Percentiles rank a stretch among this genome's conserved stretches.
phyloP scores from a whole-genome alignment of 2,888 invertebrate genomes.

The Drosophila trichaetosa region DNA sequence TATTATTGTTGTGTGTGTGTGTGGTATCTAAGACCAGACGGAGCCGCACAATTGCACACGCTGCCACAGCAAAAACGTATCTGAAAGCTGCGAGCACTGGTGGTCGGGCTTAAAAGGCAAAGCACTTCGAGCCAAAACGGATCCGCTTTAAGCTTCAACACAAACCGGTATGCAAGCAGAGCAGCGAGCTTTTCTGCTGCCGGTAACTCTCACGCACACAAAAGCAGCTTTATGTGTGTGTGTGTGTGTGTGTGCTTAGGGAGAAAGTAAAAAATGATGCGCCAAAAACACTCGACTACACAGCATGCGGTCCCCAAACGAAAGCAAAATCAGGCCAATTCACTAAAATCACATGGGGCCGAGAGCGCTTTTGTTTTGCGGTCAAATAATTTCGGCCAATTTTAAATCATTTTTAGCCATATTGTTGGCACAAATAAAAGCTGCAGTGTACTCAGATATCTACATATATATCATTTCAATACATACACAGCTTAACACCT shows the following conservation, averaged over 20 bases:
- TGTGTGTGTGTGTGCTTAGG: constrained; percentile 28
- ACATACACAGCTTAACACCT: constrained; percentile 62
- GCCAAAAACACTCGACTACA: constrained; percentile 66
- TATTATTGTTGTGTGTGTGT: not conserved
- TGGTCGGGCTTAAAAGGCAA: constrained; percentile 78
- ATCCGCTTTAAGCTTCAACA: constrained; percentile 62
- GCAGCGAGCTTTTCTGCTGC: constrained; percentile 41
- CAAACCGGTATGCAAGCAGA: constrained; percentile 65
- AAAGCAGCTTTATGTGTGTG: constrained; percentile 3
- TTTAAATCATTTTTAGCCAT: constrained; percentile 44
- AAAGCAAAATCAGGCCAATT: constrained; percentile 81
- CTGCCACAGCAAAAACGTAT: constrained; percentile 79
- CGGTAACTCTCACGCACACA: constrained; percentile 49
- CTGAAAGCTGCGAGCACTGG: constrained; percentile 79
- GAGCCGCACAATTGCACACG: constrained; percentile 69
- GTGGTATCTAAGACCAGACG: constrained; percentile 23
- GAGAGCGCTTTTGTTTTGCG: constrained; percentile 44
- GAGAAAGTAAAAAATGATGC: constrained; percentile 74
- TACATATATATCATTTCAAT: constrained; percentile 11
- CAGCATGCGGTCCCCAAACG: constrained; percentile 67
- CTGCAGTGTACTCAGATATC: constrained; percentile 6
- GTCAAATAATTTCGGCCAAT: constrained; percentile 66
- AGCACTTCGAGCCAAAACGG: constrained; percentile 70
- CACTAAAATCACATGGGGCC: constrained; percentile 48
- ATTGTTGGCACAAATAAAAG: constrained; percentile 45